Conservation (phyloP, 1,140 invertebrate species). For the Babylonia areolata region DNA sequence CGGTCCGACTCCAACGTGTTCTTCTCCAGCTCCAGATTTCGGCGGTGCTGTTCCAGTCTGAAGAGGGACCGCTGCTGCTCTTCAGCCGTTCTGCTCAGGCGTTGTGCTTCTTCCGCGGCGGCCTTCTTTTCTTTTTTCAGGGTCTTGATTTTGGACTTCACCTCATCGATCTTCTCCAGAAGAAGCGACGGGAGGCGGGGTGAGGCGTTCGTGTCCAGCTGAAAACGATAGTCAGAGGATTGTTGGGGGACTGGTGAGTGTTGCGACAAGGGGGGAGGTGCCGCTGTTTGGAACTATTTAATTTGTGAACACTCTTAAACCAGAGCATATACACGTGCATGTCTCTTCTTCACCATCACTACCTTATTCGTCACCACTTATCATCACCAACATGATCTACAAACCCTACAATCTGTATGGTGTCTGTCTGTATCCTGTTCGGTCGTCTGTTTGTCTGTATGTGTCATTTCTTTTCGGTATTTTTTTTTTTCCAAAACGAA, state of each 20-base stretch:
- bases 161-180: constrained; percentile 44
- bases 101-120: neutral
- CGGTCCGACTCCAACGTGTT: constrained; percentile 26
- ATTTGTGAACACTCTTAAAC: neutral
- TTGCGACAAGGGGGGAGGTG: no score
- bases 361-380: no score
- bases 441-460: no score
- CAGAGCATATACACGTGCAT: no score
- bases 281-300: neutral
- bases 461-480: no score
- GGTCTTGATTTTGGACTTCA: constrained; percentile 18
- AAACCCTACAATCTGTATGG: no score
- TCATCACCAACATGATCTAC: no score
- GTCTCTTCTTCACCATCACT: no score
- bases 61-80: constrained; percentile 15
- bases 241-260: no score
- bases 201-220: neutral
- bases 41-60: constrained; percentile 24
- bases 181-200: constrained; percentile 30
- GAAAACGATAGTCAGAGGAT: neutral
- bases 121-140: constrained; percentile 37
- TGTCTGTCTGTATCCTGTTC: no score
- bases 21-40: constrained; percentile 36
- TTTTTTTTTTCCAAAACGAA: no score
- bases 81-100: constrained; percentile 9